phyloP scores from a whole-genome alignment of 2,797 vertebrate species.

The Nyctalus aviator region DNA sequence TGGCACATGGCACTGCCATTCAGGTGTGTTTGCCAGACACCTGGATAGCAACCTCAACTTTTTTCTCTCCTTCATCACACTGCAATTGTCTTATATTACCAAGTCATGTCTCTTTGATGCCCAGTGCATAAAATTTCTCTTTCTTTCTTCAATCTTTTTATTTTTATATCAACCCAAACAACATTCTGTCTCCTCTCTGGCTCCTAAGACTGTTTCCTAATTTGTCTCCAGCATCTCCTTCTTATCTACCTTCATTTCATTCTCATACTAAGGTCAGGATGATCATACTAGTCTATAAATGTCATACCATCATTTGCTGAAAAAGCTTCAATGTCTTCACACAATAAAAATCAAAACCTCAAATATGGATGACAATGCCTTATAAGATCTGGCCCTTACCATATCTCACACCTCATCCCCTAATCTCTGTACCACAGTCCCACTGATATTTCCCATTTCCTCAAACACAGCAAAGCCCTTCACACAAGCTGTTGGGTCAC shows the following conservation, averaged over 20 bases:
- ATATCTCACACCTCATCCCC: neutral
- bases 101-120: neutral
- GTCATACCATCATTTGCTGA: neutral
- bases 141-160: neutral
- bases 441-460: neutral
- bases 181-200: neutral
- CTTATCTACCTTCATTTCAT: neutral
- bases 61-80: neutral
- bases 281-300: neutral
- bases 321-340: neutral
- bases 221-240: neutral
- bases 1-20: neutral
- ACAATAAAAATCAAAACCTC: neutral
- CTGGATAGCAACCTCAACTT: neutral
- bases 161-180: neutral
- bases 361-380: neutral
- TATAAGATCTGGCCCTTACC: neutral
- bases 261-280: neutral
- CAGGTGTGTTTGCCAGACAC: neutral
- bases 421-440: neutral
- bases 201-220: neutral
- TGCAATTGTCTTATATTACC: neutral
- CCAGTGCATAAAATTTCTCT: neutral
- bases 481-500: neutral
- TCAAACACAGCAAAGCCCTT: neutral